Evolutionary conservation across 2,797 vertebrate species (phyloP), one percentile per base, ranked within the genome.

Genomic region (Lates japonicus): DNA sequence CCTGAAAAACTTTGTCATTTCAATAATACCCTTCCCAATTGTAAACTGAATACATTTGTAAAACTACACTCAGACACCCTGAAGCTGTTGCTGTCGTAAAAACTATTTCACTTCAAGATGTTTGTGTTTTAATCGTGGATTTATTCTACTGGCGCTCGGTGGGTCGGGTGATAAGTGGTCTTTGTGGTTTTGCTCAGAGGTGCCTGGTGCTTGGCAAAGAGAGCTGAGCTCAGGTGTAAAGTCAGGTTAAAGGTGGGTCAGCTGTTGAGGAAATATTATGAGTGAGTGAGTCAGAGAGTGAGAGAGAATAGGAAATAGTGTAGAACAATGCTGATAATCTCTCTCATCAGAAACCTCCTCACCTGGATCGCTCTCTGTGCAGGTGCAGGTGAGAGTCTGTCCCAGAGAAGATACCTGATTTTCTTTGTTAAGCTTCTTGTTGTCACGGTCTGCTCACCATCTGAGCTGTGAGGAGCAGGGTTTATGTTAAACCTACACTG

Each of bases 261-360:
- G 44, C 84, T 74, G 80, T 78, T 73, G 29, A 78, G 54, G 49
- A 80, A 83, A 85, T 37, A 79, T 58, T 62, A 66, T n/a, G 71
- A 72, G 52, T 70, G 58, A 86, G 64, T 59, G 39, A 66, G 29
- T 63, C 49, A 66, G 67, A 41, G 16, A 59, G 42, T 49, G 16
- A 78, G 58, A 62, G 70, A 63, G 12, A 74, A 41, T 41, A 63
- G 44, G 68, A 82, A 87, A 85, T 82, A 51, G 59, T 58, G 48
- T n/a, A 42, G 74, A 85, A 93, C 91, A 94, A 89, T 88, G 74
- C 74, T 55, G 59, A 73, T 92, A 93, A 92, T 92, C 91, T 91
- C 83, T 62, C n/a, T 84, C 39, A 77, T 82, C 39, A 88, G 70
- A 87, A 82, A 83, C 58, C 64, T 31, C 64, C 74, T 77, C 59